These are phyloP conservation scores for Channa argus DNA, from an alignment of 2,113 vertebrate genomes.

Conservation along the genomic window DNA sequence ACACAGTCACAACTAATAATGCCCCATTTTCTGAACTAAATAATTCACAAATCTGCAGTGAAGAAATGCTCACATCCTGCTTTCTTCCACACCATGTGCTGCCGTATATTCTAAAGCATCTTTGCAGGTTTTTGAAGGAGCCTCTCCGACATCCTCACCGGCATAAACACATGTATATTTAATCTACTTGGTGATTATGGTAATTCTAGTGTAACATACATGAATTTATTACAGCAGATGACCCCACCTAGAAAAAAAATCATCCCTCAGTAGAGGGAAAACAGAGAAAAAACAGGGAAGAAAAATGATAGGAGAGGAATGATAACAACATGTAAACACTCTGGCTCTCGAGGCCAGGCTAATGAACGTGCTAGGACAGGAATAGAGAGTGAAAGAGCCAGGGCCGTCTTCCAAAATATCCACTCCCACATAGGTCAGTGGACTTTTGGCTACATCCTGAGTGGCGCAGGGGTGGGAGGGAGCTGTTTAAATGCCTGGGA, in stretches of 20 bases:
- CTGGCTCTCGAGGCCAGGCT: constrained; percentile 85
- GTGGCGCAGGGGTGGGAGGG: constrained; percentile 83
- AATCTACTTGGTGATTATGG: constrained; percentile 57
- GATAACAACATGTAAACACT: constrained; percentile 79
- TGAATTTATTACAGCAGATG: constrained; percentile 65
- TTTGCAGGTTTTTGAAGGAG: constrained; percentile 33
- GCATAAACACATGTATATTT: constrained; percentile 62
- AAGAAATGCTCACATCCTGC: too few relatives aligned
- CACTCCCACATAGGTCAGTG: constrained; percentile 93
- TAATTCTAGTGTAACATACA: constrained; percentile 49
- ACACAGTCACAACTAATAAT: too few relatives aligned
- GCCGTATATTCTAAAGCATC: neutral
- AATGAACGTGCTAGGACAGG: constrained; percentile 89
- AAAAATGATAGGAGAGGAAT: constrained; percentile 76
- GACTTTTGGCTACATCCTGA: constrained; percentile 96
- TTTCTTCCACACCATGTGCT: neutral
- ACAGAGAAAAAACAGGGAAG: constrained; percentile 66
- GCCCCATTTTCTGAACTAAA: too few relatives aligned
- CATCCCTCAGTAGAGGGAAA: constrained; percentile 33
- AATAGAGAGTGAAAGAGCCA: constrained; percentile 80
- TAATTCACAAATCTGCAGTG: too few relatives aligned
- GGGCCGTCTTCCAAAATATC: constrained; percentile 87
- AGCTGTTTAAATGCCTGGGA: constrained; percentile 88
- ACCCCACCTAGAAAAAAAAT: constrained; percentile 63
- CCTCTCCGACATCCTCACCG: constrained; percentile 25